Base-by-base conservation (phyloP, 2,888 invertebrate genomes). In the Drosophila mimica region DNA sequence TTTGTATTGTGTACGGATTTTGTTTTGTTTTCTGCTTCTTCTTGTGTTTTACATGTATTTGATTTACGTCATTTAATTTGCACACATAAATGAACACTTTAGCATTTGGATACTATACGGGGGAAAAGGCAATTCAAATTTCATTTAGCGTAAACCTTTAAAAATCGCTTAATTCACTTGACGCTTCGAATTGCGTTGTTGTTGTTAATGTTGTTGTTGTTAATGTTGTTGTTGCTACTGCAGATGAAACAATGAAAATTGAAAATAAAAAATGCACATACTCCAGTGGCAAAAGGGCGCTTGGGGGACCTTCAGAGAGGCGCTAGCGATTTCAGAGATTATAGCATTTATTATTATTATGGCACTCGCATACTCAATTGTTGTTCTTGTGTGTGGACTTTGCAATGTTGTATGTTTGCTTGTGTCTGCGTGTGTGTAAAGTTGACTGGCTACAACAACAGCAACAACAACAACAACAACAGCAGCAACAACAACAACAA, bases 281-380 rank as follows among this genome's bases (percentile, higher is more conserved):
- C 43, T 31, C 56, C 28, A 51, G 62, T 31, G 72, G 33, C 17
- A 36, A 62, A 30, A 25, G 31, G 30, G 36, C 53, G 54, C 57
- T 48, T 30, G 49, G 31, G 51, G 69, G 52, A 65, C 20, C 3
- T 25, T 57, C 59, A 38, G 58, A 56, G 72, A 69, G 74, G 70
- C 63, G 73, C 74, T 61, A 51, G 61, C 75, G 81, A 82, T 86
- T 81, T 72, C 71, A 73, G 76, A 83, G 86, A 87, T 87, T 87
- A 87, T 81, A 74, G 89, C 86, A 88, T 89, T 90, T 90, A 88
- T 90, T 90, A 89, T 89, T 89, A 90, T 90, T 87, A 89, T 76
- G 74, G 81, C 75, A 80, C 69, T 73, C 69, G 70, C 73, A 65
- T 75, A 51, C 52, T 61, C 61, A 63, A 70, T 70, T 73, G 46